Evolutionary conservation across 2,797 vertebrate genomes (phyloP), one percentile per base, ranked within the genome.

Genomic region (Phalloptychus januarius): DNA sequence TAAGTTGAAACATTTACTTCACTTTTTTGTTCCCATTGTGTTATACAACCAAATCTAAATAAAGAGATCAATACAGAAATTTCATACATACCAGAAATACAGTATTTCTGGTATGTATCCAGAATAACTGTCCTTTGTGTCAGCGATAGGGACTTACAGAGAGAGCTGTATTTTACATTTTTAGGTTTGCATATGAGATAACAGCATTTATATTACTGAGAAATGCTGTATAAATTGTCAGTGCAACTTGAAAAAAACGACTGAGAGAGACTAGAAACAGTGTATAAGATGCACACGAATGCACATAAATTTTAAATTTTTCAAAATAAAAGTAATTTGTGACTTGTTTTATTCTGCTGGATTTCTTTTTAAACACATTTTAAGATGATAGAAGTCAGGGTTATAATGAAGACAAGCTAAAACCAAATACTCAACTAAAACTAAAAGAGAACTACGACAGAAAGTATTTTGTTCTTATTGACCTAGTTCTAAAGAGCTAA

Each of bases 111-210:
- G 33, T n/a, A 11, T 74, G 4, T 56, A 48, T 70, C 13, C 15
- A 79, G 75, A 69, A 1, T 28, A 46, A 44, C 36, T 23, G 20
- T 65, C 20, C 45, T 74, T 40, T 61, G 11, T 40, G 44, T 71
- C 2, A 23, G 40, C 5, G 18, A 78, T 45, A 33, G 31, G 4
- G 11, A 0, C 12, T 31, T 71, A 50, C 31, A 16, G 7, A 4
- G 15, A 71, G 65, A 52, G 2, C 36, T 67, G 10, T 67, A 25
- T 28, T 78, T 70, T 69, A 61, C n/a, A 45, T 18, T 7, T 42
- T 42, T 28, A 79, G 13, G 6, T 79, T 79, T 81, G 65, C 71
- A 80, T 74, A 61, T 36, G 28, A 67, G 74, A 67, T 56, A 71
- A 45, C 25, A 65, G 50, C 2, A 16, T 65, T 73, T 50, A 13